These are phyloP conservation scores for Zaprionus gabonicus DNA, from an alignment of 1,140 invertebrate species.

Conservation along the genomic window DNA sequence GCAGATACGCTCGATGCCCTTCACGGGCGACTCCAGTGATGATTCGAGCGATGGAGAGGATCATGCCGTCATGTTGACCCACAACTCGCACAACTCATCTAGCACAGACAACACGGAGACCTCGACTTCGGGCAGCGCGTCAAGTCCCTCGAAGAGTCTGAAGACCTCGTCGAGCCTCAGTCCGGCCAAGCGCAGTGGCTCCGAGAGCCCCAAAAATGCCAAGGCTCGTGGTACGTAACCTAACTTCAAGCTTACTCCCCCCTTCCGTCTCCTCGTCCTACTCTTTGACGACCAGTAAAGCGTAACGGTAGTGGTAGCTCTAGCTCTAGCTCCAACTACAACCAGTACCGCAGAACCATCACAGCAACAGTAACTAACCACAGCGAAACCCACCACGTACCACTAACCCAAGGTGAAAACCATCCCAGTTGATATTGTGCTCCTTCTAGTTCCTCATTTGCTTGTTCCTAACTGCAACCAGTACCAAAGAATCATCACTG, in stretches of 20 bases:
- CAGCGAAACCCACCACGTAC: slow-evolving; percentile 10
- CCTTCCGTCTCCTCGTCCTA: neutral
- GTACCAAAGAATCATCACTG: neutral
- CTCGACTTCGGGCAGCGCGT: slow-evolving; percentile 87
- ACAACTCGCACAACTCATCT: slow-evolving; percentile 83
- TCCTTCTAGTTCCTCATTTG: neutral
- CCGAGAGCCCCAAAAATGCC: slow-evolving; percentile 86
- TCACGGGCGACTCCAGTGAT: slow-evolving; percentile 97
- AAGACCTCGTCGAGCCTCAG: slow-evolving; percentile 93
- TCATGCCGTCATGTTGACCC: slow-evolving; percentile 84
- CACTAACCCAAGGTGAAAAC: slow-evolving; percentile 13
- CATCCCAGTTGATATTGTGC: neutral
- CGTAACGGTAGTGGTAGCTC: slow-evolving; percentile 36
- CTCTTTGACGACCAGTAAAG: slow-evolving; percentile 4
- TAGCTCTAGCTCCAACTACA: slow-evolving; percentile 11
- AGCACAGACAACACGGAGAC: slow-evolving; percentile 86
- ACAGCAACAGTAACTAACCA: slow-evolving; percentile 26
- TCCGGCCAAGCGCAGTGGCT: slow-evolving; percentile 93
- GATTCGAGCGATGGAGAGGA: slow-evolving; percentile 97
- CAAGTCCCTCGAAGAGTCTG: slow-evolving; percentile 93
- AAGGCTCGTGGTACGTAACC: slow-evolving; percentile 77
- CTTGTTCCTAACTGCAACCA: neutral
- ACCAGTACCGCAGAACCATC: neutral
- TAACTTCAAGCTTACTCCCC: neutral
- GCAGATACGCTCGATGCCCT: slow-evolving; percentile 97